These are phyloP conservation scores for Lycia hirtaria DNA, from an alignment of 2,888 invertebrate species.

Conservation along the genomic window DNA sequence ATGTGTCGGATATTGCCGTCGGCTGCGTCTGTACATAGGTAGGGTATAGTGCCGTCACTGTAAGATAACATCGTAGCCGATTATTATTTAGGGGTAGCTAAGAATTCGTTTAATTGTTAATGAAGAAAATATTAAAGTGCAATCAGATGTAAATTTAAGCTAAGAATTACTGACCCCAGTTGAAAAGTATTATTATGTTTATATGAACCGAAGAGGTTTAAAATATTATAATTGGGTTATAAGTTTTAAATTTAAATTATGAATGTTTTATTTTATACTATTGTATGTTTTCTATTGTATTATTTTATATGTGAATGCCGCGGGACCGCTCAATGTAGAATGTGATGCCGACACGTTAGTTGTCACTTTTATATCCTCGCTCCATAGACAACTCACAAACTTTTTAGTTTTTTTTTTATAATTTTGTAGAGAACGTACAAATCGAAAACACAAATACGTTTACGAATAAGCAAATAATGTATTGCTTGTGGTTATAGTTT, in stretches of 20 bases:
- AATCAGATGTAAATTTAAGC: slow-evolving; percentile 82
- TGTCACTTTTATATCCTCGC: slow-evolving; percentile 49
- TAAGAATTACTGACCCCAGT: slow-evolving; percentile 76
- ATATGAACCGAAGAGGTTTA: slow-evolving; percentile 82
- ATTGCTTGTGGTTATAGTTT: slow-evolving; percentile 82
- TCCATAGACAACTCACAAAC: slow-evolving; percentile 43
- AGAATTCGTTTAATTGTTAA: slow-evolving; percentile 73
- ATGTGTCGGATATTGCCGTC: slow-evolving; percentile 68
- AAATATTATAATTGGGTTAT: slow-evolving; percentile 84
- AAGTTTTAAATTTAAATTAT: slow-evolving; percentile 83
- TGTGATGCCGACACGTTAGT: slow-evolving; percentile 55
- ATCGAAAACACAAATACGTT: slow-evolving; percentile 67
- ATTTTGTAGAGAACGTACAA: slow-evolving; percentile 79
- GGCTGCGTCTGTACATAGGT: slow-evolving; percentile 72
- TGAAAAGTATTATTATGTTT: slow-evolving; percentile 85
- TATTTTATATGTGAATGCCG: slow-evolving; percentile 64
- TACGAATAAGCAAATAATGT: slow-evolving; percentile 72
- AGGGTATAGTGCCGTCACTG: slow-evolving; percentile 62
- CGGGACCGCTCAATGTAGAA: slow-evolving; percentile 67
- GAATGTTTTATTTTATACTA: slow-evolving; percentile 79
- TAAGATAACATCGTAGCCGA: slow-evolving; percentile 68
- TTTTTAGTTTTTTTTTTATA: slow-evolving; percentile 60
- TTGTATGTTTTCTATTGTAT: slow-evolving; percentile 76
- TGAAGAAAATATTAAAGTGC: slow-evolving; percentile 75
- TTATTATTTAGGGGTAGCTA: slow-evolving; percentile 56